Conservation (phyloP, 2,113 vertebrate species). For the Spheniscus mendiculus region DNA sequence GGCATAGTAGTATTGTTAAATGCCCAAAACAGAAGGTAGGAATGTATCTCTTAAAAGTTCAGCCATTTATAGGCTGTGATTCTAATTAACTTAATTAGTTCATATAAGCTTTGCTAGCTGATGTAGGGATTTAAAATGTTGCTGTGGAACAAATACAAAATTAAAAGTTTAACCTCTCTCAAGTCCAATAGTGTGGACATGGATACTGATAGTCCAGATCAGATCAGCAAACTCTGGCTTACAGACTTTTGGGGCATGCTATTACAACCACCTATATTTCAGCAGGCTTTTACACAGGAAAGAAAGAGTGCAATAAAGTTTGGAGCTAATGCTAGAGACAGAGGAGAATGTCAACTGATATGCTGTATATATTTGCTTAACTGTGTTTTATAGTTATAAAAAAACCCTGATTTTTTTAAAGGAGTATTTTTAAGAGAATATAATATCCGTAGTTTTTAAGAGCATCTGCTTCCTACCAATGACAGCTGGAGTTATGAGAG, state of each 20-base stretch:
- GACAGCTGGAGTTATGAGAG: background rate
- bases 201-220: background rate
- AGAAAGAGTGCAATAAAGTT: background rate
- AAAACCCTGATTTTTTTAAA: background rate
- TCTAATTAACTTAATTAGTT: background rate
- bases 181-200: background rate
- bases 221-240: background rate
- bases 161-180: background rate
- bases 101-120: background rate
- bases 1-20: background rate
- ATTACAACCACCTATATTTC: background rate
- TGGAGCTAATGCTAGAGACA: background rate
- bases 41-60: background rate
- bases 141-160: background rate
- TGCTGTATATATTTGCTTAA: background rate
- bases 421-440: background rate
- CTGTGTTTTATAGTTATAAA: background rate
- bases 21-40: background rate
- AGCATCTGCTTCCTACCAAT: background rate
- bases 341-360: background rate
- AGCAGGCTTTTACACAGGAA: background rate
- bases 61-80: background rate
- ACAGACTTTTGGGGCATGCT: background rate
- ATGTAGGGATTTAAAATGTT: background rate
- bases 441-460: background rate